Evolutionary conservation across 1,140 invertebrate species (phyloP), one percentile per base, ranked within the genome.

Genomic region (Drosophila tsacasi): DNA sequence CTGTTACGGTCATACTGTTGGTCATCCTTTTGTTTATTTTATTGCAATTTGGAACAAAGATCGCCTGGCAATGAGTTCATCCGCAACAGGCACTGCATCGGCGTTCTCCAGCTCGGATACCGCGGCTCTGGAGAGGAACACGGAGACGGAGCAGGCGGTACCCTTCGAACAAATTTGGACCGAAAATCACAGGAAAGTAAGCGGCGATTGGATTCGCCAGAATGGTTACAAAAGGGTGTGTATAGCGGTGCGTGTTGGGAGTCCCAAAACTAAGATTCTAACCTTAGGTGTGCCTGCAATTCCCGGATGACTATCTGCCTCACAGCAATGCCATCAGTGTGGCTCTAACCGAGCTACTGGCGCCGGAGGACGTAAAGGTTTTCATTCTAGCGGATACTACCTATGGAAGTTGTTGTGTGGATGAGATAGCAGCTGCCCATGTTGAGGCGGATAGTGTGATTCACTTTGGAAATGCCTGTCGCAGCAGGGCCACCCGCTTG

Each of bases 361-460:
- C 46, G 21, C 2, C 65, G 12, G 79, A 83, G 32, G 79, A 82
- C 0, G 71, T 60, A 23, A 95, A 96, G 84, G 91, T 98, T 2
- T 98, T 96, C 87, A 96, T 99, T 81, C 93, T 99, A 25, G 98
- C 96, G n/a, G 98, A 99, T 85, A 98, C 97, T 21, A 96, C 97
- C 12, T 99, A 98, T 94, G 97, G 97, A 81, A 99, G 97, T 93
- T 99, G 98, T 93, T 99, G 98, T 94, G 96, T 98, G 8, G 98
- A 99, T 94, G 97, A 98, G 93, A 93, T 93, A 42, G 96, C 97
- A 44, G 97, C 97, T 7, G 95, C 97, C 92, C 98, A 99, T 93
- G 95, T 96, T n/a, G 93, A 95, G 59, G 96, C 96, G 2, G 96
- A 99, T 94, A 95, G 95, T 55, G 94, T 99, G 12, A 96, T 99